Base-by-base conservation (phyloP, 2,113 vertebrate genomes). In the Boulengeromyrus knoepffleri region DNA sequence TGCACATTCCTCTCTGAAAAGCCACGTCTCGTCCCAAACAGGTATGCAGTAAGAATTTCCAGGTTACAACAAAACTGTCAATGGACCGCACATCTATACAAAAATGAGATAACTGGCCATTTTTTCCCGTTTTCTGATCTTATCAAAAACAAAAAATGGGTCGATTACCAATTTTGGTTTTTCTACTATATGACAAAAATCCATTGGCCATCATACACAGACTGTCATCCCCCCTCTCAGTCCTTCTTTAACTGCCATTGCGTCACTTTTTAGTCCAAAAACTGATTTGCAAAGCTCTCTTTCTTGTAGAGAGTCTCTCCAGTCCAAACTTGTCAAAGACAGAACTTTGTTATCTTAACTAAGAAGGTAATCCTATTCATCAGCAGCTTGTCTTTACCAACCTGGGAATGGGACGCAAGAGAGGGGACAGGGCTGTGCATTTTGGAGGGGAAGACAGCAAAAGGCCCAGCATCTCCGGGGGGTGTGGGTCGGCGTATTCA, bases 291-390 rank as follows among this genome's bases (percentile, higher is more conserved):
- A 92, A 94, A 93, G 93, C 91, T 90, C 92, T 88, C n/a, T 92
- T 94, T 93, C 93, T 94, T 93, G 93, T 93, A 90, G 56, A 92
- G n/a, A 91, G 90, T 91, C 91, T 92, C 91, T 92, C 93, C 90
- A 92, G 91, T 94, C 94, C 94, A 93, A 95, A 95, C 94, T 92
- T 90, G 91, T 93, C 94, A 95, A 95, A 96, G 95, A 94, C 93
- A 92, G 93, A 95, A 95, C 95, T 96, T 93, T 95, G 95, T 94
- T 95, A 95, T 94, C 95, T 94, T 93, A 92, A 96, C 95, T 96
- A 96, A 94, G 91, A 94, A 94, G 90, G 93, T 95, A 95, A 96
- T 95, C 95, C 95, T 92, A 91, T 94, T 93, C 95, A 96, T 96
- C 95, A 94, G 94, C 93, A 91, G 91, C 92, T 92, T 87, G 85